Evolutionary conservation across 2,113 vertebrate species (phyloP), one percentile per base, ranked within the genome.

Genomic region (Pycnonotus jocosus): DNA sequence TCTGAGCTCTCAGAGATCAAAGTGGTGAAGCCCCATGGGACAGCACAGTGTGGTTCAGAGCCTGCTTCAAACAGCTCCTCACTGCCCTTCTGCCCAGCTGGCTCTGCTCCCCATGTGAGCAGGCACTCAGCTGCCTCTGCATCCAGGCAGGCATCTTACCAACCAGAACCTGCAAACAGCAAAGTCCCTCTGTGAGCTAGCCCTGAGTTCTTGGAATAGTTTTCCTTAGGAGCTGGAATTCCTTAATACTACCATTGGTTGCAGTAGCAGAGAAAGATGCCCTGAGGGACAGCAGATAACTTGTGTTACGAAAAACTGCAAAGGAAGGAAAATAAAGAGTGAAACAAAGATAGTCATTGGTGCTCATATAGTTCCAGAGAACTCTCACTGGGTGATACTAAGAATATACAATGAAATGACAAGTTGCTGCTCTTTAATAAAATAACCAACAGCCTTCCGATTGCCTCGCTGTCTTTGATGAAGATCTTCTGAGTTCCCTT

Each of bases 1-100:
- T 79, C 61, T 72, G 93, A 95, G 73, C n/a, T 87, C 22, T 27
- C 44, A 23, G 23, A 96, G 81, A 91, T 95, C 84, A 85, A 81
- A 91, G 87, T 11, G 10, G 44, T 23, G 38, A 85, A 95, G 53
- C 84, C 90, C 51, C 57, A 56, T 5, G 53, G 85, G 70, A 60
- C 64, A 62, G 69, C 0, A 0, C 56, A 60, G 30, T 16, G 1
- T 13, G 23, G 3, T 47, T 74, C 38, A 44, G 61, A 85, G 82
- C 31, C 57, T 5, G 5, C 6, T 10, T 56, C 84, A 64, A 60
- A 76, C 4, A 56, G 20, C 53, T 72, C 81, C 20, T 7, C 4
- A 0, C 50, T 19, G 57, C 62, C 24, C 28, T 42, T 11, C 50
- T 66, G 76, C 54, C 35, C 2, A 0, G 23, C 38, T 51, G 47